Conservation (phyloP, 2,797 vertebrate genomes). For the Leuciscus waleckii region DNA sequence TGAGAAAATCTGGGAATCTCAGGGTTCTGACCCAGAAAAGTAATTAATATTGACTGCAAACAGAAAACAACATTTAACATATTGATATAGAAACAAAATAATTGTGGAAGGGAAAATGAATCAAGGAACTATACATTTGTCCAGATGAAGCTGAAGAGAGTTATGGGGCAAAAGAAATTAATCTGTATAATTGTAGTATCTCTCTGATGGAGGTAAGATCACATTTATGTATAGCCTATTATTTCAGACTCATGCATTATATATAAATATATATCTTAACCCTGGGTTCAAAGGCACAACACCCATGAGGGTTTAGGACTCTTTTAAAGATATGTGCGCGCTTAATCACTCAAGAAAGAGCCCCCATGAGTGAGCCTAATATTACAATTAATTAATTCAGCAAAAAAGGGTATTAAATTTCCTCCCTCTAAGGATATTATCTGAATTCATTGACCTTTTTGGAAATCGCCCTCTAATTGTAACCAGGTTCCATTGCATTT, state of each 20-base stretch:
- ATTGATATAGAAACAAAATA: background rate
- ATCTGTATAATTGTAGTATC: constrained; percentile 41
- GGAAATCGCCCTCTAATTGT: constrained; percentile 98
- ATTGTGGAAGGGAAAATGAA: background rate
- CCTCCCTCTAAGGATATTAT: constrained; percentile 97
- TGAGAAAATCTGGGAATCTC: background rate
- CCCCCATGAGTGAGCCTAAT: constrained; percentile 96
- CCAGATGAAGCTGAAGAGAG: constrained; percentile 1
- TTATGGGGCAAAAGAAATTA: constrained; percentile 11
- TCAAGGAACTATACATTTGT: background rate
- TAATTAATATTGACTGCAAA: background rate
- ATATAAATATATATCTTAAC: constrained; percentile 78
- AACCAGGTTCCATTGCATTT: constrained; percentile 91
- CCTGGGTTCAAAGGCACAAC: constrained; percentile 81
- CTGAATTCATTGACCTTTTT: constrained; percentile 99
- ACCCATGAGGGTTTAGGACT: constrained; percentile 80
- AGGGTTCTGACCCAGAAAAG: background rate
- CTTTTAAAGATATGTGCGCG: constrained; percentile 90
- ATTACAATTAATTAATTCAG: constrained; percentile 99
- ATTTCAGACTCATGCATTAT: constrained; percentile 80
- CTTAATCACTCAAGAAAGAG: constrained; percentile 99
- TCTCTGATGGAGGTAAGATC: constrained; percentile 36
- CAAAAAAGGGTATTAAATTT: constrained; percentile 98
- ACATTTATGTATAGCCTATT: constrained; percentile 65
- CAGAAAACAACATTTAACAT: background rate